Conservation (phyloP, 2,888 invertebrate genomes). For the Geotrupes spiniger region DNA sequence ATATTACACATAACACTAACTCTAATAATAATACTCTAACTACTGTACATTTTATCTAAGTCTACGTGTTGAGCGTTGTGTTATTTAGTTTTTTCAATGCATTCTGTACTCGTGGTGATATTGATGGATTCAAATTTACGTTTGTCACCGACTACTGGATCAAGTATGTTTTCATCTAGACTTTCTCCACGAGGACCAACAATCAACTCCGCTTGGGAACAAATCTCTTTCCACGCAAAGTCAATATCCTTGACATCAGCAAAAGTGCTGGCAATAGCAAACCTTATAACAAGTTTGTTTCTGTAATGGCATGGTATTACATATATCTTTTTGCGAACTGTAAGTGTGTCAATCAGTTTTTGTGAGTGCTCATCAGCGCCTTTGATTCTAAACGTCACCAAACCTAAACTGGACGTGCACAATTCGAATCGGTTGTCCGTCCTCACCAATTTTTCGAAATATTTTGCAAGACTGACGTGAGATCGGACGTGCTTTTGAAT, state of each 20-base stretch:
- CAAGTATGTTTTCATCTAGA: background rate
- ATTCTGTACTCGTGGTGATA: conserved; percentile 13
- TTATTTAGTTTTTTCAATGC: conserved; percentile 17
- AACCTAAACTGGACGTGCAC: conserved; percentile 51
- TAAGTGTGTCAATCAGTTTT: conserved; percentile 68
- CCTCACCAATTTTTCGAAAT: conserved; percentile 71
- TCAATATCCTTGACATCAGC: conserved; percentile 70
- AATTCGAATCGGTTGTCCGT: conserved; percentile 78
- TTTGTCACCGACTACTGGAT: conserved; percentile 15
- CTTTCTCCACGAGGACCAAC: conserved; percentile 4
- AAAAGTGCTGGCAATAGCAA: conserved; percentile 75
- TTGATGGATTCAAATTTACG: conserved; percentile 20
- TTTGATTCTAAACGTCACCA: conserved; percentile 88
- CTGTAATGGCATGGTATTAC: conserved; percentile 74
- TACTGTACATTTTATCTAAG: no score
- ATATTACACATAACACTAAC: no score
- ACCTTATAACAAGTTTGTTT: conserved; percentile 70
- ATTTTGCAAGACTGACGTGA: conserved; percentile 70
- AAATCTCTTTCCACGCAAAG: conserved; percentile 60
- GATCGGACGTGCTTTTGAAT: conserved; percentile 74
- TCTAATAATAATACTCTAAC: no score
- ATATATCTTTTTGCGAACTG: conserved; percentile 74
- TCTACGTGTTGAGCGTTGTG: no score
- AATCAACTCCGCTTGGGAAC: conserved; percentile 18
- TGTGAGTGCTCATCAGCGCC: conserved; percentile 70